Percentiles rank a stretch among this genome's conserved stretches.
These are phyloP conservation scores for Rhagoletis zephyria DNA, from an alignment of 1,140 invertebrate genomes.

Conservation along the genomic window DNA sequence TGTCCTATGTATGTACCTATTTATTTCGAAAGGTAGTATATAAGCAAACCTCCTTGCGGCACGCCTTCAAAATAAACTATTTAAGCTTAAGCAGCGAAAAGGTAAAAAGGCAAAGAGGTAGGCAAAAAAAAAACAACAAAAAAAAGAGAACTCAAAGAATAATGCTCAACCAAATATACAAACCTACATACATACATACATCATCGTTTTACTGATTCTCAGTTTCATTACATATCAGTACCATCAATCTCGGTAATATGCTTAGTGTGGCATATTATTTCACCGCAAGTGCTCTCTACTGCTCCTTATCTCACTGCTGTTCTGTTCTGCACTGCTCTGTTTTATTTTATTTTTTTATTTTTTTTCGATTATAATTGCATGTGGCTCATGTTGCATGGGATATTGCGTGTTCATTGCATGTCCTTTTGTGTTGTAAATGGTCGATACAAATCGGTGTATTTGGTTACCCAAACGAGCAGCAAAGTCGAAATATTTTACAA, in stretches of 20 bases:
- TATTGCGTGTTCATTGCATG: background rate
- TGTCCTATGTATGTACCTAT: background rate
- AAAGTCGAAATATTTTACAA: conserved; percentile 16
- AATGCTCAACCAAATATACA: background rate
- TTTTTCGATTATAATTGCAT: background rate
- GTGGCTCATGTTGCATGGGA: conserved; percentile 27
- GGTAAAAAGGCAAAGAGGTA: conserved; percentile 23
- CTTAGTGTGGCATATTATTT: conserved; percentile 51
- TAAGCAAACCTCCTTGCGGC: conserved; percentile 46
- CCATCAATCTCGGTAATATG: conserved; percentile 47
- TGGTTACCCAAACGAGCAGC: conserved; percentile 30
- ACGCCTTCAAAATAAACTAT: conserved; percentile 29
- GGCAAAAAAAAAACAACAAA: background rate
- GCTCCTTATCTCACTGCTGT: conserved; percentile 16
- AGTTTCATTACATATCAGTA: conserved; percentile 44
- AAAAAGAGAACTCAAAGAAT: background rate
- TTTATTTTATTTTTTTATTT: background rate
- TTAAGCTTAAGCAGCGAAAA: background rate
- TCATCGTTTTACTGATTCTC: background rate
- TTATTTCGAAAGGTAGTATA: no score
- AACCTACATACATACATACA: background rate
- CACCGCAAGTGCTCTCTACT: conserved; percentile 30
- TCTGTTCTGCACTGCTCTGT: background rate
- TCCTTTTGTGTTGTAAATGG: conserved; percentile 11
- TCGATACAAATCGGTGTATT: conserved; percentile 29